Evolutionary conservation across 2,888 invertebrate genomes (phyloP).

Genomic region (Drosophila setosimentum): DNA sequence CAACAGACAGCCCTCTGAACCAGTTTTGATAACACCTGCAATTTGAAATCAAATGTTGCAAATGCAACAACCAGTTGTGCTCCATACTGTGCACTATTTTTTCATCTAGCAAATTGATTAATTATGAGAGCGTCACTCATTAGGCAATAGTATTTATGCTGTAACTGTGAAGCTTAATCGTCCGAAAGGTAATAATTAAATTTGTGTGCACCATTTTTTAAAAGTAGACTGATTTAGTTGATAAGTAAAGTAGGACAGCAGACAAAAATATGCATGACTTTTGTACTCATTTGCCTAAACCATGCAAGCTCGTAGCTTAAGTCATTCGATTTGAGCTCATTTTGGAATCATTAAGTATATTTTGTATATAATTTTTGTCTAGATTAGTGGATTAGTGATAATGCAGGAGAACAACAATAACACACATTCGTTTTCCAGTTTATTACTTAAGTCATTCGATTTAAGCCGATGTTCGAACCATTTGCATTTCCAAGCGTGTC

Average conservation of each 20-base stretch:
- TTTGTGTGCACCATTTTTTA: background rate
- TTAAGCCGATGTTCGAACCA: constrained; percentile 14
- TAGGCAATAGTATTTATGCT: constrained; percentile 31
- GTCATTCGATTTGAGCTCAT: constrained; percentile 34
- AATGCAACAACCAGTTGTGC: constrained; percentile 21
- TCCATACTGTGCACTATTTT: constrained; percentile 15
- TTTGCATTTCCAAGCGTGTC: constrained; percentile 60
- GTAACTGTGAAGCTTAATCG: constrained; percentile 24
- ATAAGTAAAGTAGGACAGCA: constrained; percentile 7
- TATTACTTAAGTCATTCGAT: constrained; percentile 6
- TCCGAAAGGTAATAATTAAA: background rate
- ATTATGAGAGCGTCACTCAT: constrained; percentile 37
- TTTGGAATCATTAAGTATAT: background rate
- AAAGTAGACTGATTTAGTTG: background rate
- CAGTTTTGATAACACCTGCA: constrained; percentile 56
- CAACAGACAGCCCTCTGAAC: constrained; percentile 51
- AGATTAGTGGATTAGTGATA: background rate
- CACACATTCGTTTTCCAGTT: constrained; percentile 1
- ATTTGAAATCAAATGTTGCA: constrained; percentile 1
- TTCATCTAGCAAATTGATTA: constrained; percentile 43
- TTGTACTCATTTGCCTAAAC: background rate
- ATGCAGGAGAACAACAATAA: background rate
- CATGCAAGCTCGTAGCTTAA: constrained; percentile 41
- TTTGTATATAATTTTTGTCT: background rate
- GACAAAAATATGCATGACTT: background rate